phyloP scores from a whole-genome alignment of 2,113 vertebrate species.

The Ursus arctos region DNA sequence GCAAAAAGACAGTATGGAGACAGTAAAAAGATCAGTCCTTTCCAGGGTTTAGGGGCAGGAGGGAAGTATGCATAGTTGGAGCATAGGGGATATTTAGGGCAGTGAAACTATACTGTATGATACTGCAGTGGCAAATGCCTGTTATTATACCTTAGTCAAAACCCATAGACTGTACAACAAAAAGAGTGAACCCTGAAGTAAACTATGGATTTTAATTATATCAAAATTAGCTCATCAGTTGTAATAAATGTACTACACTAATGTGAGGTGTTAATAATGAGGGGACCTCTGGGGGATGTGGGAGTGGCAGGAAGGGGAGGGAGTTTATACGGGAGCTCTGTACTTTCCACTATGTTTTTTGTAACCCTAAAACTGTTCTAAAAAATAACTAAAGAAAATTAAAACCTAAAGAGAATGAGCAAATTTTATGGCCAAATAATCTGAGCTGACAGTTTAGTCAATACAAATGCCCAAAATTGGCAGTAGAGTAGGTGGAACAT shows the following conservation, averaged over 20 bases:
- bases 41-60: too few relatives aligned
- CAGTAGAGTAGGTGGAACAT: neutral
- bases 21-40: neutral
- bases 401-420: neutral
- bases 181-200: neutral
- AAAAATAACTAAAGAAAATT: neutral
- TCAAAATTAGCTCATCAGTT: neutral
- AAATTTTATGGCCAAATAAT: neutral
- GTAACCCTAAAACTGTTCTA: neutral
- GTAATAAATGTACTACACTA: neutral
- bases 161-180: neutral
- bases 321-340: neutral
- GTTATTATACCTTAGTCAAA: neutral
- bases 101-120: neutral
- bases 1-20: neutral
- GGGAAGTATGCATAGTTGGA: neutral
- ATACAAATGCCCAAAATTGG: neutral
- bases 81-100: neutral
- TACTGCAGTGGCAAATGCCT: neutral
- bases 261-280: neutral
- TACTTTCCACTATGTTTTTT: neutral
- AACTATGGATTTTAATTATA: neutral
- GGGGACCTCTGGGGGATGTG: neutral
- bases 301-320: neutral
- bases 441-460: neutral